Evolutionary conservation across 2,797 vertebrate genomes (phyloP), one percentile per base, ranked within the genome.

Genomic region (Apogon hyalosoma): DNA sequence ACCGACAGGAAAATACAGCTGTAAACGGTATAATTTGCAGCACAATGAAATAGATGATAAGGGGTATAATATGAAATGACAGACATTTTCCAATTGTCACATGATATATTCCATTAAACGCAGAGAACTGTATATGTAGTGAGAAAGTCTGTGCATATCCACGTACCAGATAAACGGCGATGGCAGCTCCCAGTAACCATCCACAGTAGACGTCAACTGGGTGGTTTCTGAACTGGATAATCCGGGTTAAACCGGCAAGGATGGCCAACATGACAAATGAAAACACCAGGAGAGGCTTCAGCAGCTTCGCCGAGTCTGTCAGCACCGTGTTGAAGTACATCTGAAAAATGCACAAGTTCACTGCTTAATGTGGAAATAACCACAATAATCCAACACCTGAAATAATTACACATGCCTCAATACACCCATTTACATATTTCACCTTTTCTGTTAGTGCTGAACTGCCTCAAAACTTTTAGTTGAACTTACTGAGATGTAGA

Each of bases 291-390:
- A 98, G 93, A 6, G 97, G 96, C 82, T 98, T 98, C 85, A 98
- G 94, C 62, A 98, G 94, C 87, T 98, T 98, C 18, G 96, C 96
- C 2, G 96, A 97, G 88, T 98, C 96, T 0, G 96, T 98, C 87
- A 98, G 86, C 0, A 96, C 96, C 10, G 96, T 94, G 90, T 98
- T 98, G 90, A 98, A 97, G 91, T 98, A 98, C 96, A 98, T 98
- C 96, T 98, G 80, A 70, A 80, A 84, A 6, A 83, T 52, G 82
- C 52, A 86, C 15, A 55, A 14, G 24, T 18, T 43, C 13, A 53
- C 1, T 16, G 1, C 5, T 42, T 11, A 16, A 18, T n/a, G 15
- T 4, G 19, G 6, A 19, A 11, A 18, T 11, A 42, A 59, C 24
- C 24, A 43, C n/a, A 59, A 45, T 24, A 15, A 14, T 12, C 7